phyloP scores from a whole-genome alignment of 2,888 invertebrate species.

The Ichneumon xanthorius region DNA sequence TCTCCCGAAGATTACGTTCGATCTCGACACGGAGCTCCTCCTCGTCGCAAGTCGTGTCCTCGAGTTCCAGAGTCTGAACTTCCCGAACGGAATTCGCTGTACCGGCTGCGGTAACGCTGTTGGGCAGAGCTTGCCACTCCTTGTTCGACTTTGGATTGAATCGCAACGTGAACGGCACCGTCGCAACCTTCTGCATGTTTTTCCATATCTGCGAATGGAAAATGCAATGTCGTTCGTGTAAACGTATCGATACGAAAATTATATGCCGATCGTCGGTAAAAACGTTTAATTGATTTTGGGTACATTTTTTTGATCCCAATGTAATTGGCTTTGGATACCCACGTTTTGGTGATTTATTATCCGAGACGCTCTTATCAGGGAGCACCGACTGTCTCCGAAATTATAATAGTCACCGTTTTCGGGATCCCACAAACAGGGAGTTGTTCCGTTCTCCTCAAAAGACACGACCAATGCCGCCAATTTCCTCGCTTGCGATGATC shows the following conservation, averaged over 20 bases:
- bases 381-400: constrained; percentile 79
- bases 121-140: constrained; percentile 80
- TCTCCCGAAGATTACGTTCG: constrained; percentile 78
- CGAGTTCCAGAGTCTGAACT: constrained; percentile 77
- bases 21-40: constrained; percentile 73
- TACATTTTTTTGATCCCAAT: neutral
- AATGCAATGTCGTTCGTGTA: neutral
- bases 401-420: constrained; percentile 80
- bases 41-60: constrained; percentile 66
- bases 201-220: constrained; percentile 80
- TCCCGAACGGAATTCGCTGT: constrained; percentile 68
- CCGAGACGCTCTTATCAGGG: constrained; percentile 79
- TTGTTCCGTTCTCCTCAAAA: constrained; percentile 73
- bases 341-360: constrained; percentile 82
- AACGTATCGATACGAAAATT: neutral
- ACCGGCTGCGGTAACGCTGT: constrained; percentile 57
- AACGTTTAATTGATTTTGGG: neutral
- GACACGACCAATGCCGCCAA: constrained; percentile 81
- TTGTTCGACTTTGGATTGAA: constrained; percentile 78
- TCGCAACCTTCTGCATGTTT: constrained; percentile 78
- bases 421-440: constrained; percentile 80
- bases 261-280: neutral
- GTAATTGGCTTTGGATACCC: constrained; percentile 59
- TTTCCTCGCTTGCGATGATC: constrained; percentile 81
- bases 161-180: constrained; percentile 76